Evolutionary conservation across 2,113 vertebrate genomes (phyloP).

Genomic region (Otocyon megalotis): DNA sequence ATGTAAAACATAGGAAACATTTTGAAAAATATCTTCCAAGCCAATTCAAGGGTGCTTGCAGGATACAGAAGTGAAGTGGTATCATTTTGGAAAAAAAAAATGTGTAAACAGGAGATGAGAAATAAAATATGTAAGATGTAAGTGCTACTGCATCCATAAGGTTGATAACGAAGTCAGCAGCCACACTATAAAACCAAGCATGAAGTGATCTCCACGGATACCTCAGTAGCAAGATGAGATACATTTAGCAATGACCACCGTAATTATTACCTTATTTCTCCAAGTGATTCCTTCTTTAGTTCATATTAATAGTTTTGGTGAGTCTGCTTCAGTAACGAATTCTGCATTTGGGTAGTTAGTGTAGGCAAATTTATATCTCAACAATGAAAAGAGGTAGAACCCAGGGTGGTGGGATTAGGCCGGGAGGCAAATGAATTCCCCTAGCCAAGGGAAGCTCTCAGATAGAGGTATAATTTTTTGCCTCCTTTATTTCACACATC

Average conservation of each 20-base stretch:
- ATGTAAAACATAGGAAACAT: neutral
- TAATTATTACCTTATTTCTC: neutral
- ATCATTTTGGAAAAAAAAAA: neutral
- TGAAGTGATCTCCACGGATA: neutral
- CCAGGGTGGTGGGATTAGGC: neutral
- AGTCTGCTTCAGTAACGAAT: neutral
- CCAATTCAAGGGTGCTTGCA: neutral
- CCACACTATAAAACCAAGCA: neutral
- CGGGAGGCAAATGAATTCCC: neutral
- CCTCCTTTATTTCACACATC: neutral
- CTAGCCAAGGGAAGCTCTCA: neutral
- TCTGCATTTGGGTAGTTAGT: neutral
- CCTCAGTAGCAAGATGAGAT: neutral
- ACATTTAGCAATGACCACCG: neutral
- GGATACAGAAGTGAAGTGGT: neutral
- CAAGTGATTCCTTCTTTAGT: neutral
- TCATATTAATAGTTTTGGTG: neutral
- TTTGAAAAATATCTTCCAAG: neutral
- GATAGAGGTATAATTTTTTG: neutral
- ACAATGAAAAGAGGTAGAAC: neutral
- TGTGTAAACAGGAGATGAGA: neutral
- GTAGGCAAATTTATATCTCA: neutral
- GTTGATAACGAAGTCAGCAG: neutral
- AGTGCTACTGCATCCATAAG: neutral
- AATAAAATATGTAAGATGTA: neutral